Evolutionary conservation across 2,888 invertebrate species (phyloP).

Genomic region (Phorcus lineatus): DNA sequence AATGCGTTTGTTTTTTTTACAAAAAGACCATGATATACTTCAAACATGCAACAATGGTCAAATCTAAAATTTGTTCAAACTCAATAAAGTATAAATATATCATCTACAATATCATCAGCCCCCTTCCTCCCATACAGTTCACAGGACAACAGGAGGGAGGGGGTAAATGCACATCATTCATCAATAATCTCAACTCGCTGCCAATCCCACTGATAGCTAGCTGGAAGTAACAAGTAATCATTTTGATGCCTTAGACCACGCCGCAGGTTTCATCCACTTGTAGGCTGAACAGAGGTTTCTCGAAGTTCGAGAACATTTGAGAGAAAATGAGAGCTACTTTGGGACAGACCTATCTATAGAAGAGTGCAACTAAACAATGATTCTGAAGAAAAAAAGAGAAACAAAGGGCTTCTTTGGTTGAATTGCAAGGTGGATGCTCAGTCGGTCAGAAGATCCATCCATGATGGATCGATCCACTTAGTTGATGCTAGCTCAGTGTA

Average conservation of each 20-base stretch:
- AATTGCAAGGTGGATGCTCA: neutral
- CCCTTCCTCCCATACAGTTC: conserved; percentile 22
- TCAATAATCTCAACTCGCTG: conserved; percentile 9
- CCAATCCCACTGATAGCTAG: conserved; percentile 21
- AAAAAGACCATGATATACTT: conserved; percentile 71
- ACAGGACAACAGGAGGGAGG: conserved; percentile 32
- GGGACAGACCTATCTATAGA: conserved; percentile 23
- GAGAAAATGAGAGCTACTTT: conserved; percentile 47
- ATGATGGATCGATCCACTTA: neutral
- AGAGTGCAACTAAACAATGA: conserved; percentile 20
- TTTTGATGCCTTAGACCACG: conserved; percentile 42
- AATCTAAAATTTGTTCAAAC: conserved; percentile 56
- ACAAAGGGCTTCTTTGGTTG: conserved; percentile 21
- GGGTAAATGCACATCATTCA: conserved; percentile 28
- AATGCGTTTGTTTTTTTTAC: conserved; percentile 42
- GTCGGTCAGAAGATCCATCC: neutral
- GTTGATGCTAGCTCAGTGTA: conserved; percentile 13
- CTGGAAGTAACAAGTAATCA: conserved; percentile 19
- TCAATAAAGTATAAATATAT: conserved; percentile 41
- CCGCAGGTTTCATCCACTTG: neutral
- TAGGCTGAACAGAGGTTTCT: neutral
- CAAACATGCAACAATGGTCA: conserved; percentile 68
- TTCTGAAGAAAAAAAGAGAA: neutral
- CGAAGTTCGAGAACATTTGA: neutral
- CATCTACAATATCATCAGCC: conserved; percentile 25